A percentile compares a stretch with the other conserved stretches of the same genome.
Conservation (phyloP, 2,888 invertebrate genomes). For the Drosophila buzzatii region DNA sequence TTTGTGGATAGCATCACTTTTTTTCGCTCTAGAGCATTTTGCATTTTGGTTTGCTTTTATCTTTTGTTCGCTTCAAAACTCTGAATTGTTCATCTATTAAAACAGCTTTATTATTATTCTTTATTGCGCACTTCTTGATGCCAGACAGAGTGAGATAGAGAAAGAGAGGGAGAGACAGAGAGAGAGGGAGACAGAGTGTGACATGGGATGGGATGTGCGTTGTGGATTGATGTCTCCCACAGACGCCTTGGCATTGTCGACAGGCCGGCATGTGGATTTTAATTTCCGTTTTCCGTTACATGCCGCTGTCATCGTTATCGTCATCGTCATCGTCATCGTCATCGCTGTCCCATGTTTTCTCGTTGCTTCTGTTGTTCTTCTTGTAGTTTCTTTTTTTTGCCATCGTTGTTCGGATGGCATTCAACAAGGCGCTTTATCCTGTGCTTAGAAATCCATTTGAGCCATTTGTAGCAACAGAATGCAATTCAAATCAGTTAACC, state of each 20-base stretch:
- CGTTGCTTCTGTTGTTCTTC: neutral
- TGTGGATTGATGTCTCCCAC: slow-evolving; percentile 31
- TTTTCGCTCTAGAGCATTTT: slow-evolving; percentile 3
- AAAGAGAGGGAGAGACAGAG: neutral
- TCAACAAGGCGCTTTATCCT: slow-evolving; percentile 10
- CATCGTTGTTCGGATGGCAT: neutral
- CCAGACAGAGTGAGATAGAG: neutral
- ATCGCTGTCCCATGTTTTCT: neutral
- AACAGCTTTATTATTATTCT: slow-evolving; percentile 35
- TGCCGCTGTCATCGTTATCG: slow-evolving; percentile 60
- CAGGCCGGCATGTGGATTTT: slow-evolving; percentile 58
- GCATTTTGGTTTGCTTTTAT: slow-evolving; percentile 29
- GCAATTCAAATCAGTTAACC: slow-evolving; percentile 4
- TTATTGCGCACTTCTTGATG: slow-evolving; percentile 29
- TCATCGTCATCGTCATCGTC: slow-evolving; percentile 40
- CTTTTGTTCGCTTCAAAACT: slow-evolving; percentile 31
- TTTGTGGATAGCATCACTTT: neutral
- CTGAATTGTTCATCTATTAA: slow-evolving; percentile 24
- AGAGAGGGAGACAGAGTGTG: neutral
- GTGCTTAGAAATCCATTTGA: slow-evolving; percentile 1
- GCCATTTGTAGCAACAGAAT: slow-evolving; percentile 4
- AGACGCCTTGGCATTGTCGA: slow-evolving; percentile 41
- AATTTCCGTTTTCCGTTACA: slow-evolving; percentile 73
- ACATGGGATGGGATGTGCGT: neutral
- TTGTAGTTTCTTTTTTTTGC: neutral